Base-by-base conservation (phyloP, 2,797 vertebrate species). In the Remorina albescens region DNA sequence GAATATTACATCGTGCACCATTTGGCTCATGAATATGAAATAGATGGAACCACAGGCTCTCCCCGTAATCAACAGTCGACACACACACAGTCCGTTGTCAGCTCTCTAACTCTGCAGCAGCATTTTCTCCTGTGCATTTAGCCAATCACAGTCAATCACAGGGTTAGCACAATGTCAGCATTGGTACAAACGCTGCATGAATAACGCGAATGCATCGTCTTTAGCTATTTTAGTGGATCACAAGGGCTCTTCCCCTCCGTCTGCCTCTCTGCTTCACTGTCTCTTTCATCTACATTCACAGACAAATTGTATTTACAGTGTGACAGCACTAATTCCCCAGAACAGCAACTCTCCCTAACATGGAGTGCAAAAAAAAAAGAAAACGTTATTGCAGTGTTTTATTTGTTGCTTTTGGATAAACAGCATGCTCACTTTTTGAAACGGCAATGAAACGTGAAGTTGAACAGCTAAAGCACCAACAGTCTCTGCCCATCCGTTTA, bases 21-120 rank as follows among this genome's bases (percentile, higher is more conserved):
- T 94, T 94, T 93, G 91, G 90, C 89, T 94, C 87, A 93, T 94
- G 91, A 94, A 92, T 93, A 90, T 93, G 86, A 94, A 92, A 89
- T 87, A 84, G 83, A 85, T 73, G 80, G 88, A 92, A 92, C 84
- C 83, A 87, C 89, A 90, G 87, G 78, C 91, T 91, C 88, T 82
- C 84, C 88, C 77, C 61, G 64, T 89, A 90, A 93, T 94, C 88
- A 92, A 85, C 89, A 91, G 89, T 92, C 86, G 69, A 82, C 86
- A 81, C 89, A 81, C 89, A 91, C 88, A 83, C 77, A 80, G 74
- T 62, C 74, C 71, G 26, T 76, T 73, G 23, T 76, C 69, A 50
- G 77, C 84, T 76, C 77, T 58, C 44, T 30, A 67, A 80, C 74
- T 87, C 87, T 82, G 86, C 81, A 16, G 76, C 78, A 83, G 72